Base-by-base conservation (phyloP, 2,888 invertebrate species). In the Iselma pallidipennis region DNA sequence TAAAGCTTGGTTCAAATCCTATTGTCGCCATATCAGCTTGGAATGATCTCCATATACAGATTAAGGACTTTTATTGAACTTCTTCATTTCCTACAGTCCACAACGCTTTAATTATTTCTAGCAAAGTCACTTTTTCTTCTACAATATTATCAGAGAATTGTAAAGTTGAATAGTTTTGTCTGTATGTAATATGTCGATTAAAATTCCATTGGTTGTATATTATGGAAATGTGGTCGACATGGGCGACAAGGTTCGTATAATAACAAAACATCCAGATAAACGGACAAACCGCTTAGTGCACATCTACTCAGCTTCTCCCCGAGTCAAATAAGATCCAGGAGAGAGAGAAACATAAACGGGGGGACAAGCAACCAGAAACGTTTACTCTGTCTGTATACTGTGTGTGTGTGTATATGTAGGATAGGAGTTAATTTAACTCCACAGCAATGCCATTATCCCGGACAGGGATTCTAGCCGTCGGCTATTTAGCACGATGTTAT, bases 401-500 rank as follows among this genome's bases (percentile, higher is more conserved):
- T 37, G 16, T 45, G 45, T 45, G 1, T 45, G 10, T 19, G 10
- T 33, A 7, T 42, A 19, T 19, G 21, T 45, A 21, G 45, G 72
- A 68, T 70, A 74, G 78, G 77, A 80, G 80, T 80, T 80, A 80
- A 81, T 81, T 80, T 78, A 75, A 77, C 74, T 74, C 69, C 71
- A 70, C 76, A 69, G 75, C 76, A 76, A 79, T 76, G 77, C 77
- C 75, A 78, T 81, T 80, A 80, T 79, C 79, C 78, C 74, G 71
- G 61, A 67, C 71, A 75, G 75, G 78, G 78, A 77, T 79, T 78
- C 74, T 76, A 74, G 76, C 81, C 79, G 73, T 76, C 75, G 81
- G 81, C 80, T 74, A 79, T 81, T 81, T 80, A 80, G 76, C 79
- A 74, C 78, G 80, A 80, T 81, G 81, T 81, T 81, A 81, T 81